phyloP scores from a whole-genome alignment of 1,140 invertebrate genomes.

The Acarapis woodi region DNA sequence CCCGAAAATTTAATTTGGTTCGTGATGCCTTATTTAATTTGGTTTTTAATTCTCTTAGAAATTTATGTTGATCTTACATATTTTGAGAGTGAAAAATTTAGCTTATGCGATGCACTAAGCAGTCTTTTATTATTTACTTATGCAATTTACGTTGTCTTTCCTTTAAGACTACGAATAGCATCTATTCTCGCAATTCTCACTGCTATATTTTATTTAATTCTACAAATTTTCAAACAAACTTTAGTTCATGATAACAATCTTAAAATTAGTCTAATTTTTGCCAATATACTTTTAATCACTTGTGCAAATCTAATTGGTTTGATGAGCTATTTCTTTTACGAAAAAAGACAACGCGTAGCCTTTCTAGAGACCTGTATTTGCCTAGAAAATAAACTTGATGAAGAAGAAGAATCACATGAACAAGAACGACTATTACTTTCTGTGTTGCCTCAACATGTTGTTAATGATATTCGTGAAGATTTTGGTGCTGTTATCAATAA shows the following conservation, averaged over 20 bases:
- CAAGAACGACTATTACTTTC: constrained; percentile 63
- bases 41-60: constrained; percentile 12
- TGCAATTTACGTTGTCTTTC: constrained; percentile 49
- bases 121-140: constrained; percentile 53
- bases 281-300: constrained; percentile 34
- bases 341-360: constrained; percentile 52
- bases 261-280: no score
- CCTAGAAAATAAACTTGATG: constrained; percentile 59
- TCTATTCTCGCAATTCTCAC: constrained; percentile 24
- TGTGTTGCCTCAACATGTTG: constrained; percentile 74
- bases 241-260: neutral
- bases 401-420: constrained; percentile 49
- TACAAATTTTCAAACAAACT: constrained; percentile 15
- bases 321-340: constrained; percentile 44
- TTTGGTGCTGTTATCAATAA: constrained; percentile 44
- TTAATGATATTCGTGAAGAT: constrained; percentile 72
- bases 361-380: constrained; percentile 72
- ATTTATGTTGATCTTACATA: constrained; percentile 14
- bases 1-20: constrained; percentile 7
- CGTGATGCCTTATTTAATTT: constrained; percentile 11
- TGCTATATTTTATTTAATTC: constrained; percentile 18
- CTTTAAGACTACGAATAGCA: constrained; percentile 33
- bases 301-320: constrained; percentile 37
- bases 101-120: constrained; percentile 26
- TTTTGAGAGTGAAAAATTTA: constrained; percentile 3